A percentile compares a stretch with the other conserved stretches of the same genome.
Conservation (phyloP, 2,113 vertebrate genomes). For the Nycticryphes semicollaris region DNA sequence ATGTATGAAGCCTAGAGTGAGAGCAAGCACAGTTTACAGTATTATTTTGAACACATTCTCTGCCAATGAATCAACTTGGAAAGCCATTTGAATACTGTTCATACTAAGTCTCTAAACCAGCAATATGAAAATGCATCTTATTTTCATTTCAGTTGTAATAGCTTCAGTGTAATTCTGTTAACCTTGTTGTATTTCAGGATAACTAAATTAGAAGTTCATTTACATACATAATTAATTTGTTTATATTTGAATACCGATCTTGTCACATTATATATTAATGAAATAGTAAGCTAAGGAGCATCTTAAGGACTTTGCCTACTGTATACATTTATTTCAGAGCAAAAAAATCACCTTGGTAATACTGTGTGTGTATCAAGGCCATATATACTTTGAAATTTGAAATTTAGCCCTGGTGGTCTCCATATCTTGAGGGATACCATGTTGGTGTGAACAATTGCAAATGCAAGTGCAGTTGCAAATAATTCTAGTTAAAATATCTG, state of each 20-base stretch:
- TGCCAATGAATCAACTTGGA: constrained; percentile 5
- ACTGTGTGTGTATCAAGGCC: neutral
- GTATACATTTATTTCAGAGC: neutral
- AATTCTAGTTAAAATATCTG: neutral
- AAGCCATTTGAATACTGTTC: constrained; percentile 4
- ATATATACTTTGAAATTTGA: neutral
- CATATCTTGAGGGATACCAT: neutral
- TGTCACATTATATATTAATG: constrained; percentile 30
- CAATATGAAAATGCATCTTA: constrained; percentile 28
- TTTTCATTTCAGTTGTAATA: constrained; percentile 50
- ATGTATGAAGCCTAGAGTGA: neutral
- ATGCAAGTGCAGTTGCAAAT: neutral
- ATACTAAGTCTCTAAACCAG: neutral
- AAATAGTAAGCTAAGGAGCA: neutral
- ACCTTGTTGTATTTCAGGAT: constrained; percentile 8
- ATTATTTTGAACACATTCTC: neutral
- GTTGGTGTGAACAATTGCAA: neutral
- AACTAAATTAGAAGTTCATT: constrained; percentile 50
- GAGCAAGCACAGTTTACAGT: constrained; percentile 5
- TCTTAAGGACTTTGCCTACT: neutral
- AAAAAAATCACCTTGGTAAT: constrained; percentile 1
- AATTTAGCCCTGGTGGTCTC: neutral
- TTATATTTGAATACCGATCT: constrained; percentile 8
- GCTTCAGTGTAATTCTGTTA: constrained; percentile 42
- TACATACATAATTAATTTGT: constrained; percentile 31